A percentile compares a stretch with the other conserved stretches of the same genome.
Conservation (phyloP, 2,797 vertebrate species). For the Eutrigla gurnardus region DNA sequence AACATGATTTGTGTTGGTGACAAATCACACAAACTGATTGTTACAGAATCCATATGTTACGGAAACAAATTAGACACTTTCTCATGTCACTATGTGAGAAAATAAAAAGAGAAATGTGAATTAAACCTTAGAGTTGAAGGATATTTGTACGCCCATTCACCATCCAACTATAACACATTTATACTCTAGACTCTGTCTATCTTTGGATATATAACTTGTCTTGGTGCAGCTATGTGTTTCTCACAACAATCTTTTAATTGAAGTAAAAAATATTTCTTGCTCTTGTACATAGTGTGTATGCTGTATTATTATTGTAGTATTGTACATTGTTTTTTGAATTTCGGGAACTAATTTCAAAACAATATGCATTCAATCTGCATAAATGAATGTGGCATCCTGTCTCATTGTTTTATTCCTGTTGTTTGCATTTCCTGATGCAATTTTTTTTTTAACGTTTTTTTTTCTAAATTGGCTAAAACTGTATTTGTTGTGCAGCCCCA, state of each 20-base stretch:
- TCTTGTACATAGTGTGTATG: background rate
- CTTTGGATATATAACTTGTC: background rate
- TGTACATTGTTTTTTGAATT: background rate
- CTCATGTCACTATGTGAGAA: background rate
- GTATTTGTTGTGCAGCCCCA: too few species aligned
- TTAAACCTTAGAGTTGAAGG: background rate
- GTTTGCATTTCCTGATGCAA: too few species aligned
- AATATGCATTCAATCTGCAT: conserved; percentile 2
- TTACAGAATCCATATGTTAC: conserved; percentile 7
- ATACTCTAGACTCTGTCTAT: too few species aligned
- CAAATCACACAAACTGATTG: background rate
- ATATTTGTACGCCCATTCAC: background rate
- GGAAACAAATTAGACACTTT: background rate
- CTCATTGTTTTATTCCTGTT: background rate
- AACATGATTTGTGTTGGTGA: background rate
- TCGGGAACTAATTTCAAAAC: background rate
- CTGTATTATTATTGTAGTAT: background rate
- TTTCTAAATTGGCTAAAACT: too few species aligned
- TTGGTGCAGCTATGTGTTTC: background rate
- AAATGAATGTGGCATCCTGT: conserved; percentile 5
- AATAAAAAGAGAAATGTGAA: background rate
- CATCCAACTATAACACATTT: background rate
- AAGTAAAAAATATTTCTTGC: background rate
- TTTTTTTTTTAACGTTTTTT: too few species aligned
- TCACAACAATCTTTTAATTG: background rate